A percentile compares a stretch with the other conserved stretches of the same genome.
These are phyloP conservation scores for Anastrepha ludens DNA, from an alignment of 1,140 invertebrate genomes.

Conservation along the genomic window DNA sequence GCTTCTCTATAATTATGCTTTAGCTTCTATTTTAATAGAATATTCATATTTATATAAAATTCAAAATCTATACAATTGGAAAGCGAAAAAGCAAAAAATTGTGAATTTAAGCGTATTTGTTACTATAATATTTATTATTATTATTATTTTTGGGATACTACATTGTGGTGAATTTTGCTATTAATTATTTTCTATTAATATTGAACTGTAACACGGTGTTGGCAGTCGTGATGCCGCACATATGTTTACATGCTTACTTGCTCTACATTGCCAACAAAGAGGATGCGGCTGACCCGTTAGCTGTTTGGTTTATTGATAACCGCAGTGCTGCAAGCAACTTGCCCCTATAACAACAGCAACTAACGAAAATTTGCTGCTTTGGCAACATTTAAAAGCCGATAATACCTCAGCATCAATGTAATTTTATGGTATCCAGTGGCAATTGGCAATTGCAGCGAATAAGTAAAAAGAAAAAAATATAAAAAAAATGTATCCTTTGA, in stretches of 20 bases:
- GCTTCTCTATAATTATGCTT: no score
- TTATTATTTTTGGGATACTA: no score
- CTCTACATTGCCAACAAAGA: not conserved
- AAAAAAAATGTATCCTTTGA: no score
- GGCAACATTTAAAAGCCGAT: conserved; percentile 2
- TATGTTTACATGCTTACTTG: not conserved
- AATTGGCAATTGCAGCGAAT: not conserved
- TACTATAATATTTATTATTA: no score
- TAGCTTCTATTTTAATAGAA: no score
- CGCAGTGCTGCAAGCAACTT: conserved; percentile 14
- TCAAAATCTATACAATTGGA: no score
- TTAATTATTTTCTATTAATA: conserved; percentile 33
- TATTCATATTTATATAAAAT: no score
- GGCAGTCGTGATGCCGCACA: not conserved
- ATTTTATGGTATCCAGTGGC: not conserved
- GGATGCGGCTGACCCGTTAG: not conserved
- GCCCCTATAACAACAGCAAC: not conserved
- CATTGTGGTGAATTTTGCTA: not conserved
- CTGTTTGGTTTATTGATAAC: conserved; percentile 16
- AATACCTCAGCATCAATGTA: not conserved
- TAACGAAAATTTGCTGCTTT: not conserved
- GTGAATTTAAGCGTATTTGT: no score
- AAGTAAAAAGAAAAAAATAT: no score
- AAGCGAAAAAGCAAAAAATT: no score
- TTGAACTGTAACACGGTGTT: conserved; percentile 1